Evolutionary conservation across 2,888 invertebrate species (phyloP), one percentile per base, ranked within the genome.

Genomic region (Parascotia fuliginaria): DNA sequence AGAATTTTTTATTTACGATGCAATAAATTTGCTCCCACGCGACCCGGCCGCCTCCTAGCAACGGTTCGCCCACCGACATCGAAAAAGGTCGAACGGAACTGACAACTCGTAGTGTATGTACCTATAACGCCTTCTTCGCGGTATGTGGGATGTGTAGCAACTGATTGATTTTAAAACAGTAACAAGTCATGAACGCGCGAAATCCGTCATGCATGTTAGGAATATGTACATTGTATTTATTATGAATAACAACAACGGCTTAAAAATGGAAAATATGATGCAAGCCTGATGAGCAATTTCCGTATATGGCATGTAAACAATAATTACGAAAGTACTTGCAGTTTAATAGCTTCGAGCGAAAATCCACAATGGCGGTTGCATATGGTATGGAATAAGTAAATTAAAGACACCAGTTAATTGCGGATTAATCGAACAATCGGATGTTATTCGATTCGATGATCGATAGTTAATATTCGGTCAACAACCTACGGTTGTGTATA

Each of bases 11-110:
- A 77, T 78, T 78, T 76, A 79, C 75, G 75, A 74, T 72, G 77
- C 70, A 73, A 83, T 81, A 81, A 77, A 79, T 79, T 68, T 63
- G 63, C 75, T 75, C 82, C 80, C 79, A 80, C 83, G 73, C 75
- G 65, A 52, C 59, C 58, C 58, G 52, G 42, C 67, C 67, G 69
- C 69, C 66, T 77, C 70, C 70, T 74, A 75, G 72, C 70, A 75
- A 76, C 73, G 58, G 55, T 41, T 62, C 77, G 71, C 62, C 65
- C 62, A 72, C 73, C 55, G 53, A 39, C 58, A 50, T 63, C 63
- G 62, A 63, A 77, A 82, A 85, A 82, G 81, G 80, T 76, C 75
- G 65, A 50, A 63, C 75, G 65, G 52, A 65, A 70, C 63, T 49
- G 57, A 64, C 61, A 65, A 54, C 50, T 46, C 51, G 49, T 60